phyloP scores from a whole-genome alignment of 2,797 vertebrate genomes.

The Fistularia tabacaria region DNA sequence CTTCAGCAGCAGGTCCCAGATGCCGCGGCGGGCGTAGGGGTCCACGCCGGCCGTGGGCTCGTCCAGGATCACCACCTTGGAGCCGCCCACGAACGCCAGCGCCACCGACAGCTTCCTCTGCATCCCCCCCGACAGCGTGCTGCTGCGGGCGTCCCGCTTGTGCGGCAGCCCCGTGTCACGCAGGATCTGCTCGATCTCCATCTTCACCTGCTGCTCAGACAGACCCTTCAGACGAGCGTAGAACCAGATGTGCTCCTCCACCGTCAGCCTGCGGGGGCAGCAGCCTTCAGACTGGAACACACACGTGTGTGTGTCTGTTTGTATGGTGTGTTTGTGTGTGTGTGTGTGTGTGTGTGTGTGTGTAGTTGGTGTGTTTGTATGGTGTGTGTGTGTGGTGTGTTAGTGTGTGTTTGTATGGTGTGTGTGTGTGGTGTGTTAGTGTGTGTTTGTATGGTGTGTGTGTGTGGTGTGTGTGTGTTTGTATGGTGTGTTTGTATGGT shows the following conservation, averaged over 20 bases:
- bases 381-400: too few species aligned
- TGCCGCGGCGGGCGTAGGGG: slow-evolving; percentile 92
- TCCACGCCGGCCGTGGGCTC: slow-evolving; percentile 96
- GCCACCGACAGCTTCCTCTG: slow-evolving; percentile 95
- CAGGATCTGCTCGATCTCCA: slow-evolving; percentile 90
- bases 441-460: too few species aligned
- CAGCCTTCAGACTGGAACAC: too few species aligned
- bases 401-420: too few species aligned
- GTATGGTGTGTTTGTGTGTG: too few species aligned
- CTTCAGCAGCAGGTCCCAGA: slow-evolving; percentile 94
- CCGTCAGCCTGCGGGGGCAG: slow-evolving; percentile 82
- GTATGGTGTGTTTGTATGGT: too few species aligned
- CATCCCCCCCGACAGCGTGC: slow-evolving; percentile 92
- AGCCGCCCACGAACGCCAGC: slow-evolving; percentile 93
- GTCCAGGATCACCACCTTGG: slow-evolving; percentile 95
- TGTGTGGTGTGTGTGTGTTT: too few species aligned
- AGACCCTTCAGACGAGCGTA: slow-evolving; percentile 92
- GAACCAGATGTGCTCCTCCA: slow-evolving; percentile 98
- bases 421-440: too few species aligned
- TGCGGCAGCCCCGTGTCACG: slow-evolving; percentile 87
- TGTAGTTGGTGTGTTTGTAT: too few species aligned
- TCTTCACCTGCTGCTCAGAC: slow-evolving; percentile 82
- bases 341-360: too few species aligned
- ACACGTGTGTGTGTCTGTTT: too few species aligned
- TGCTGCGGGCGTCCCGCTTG: slow-evolving; percentile 85